Evolutionary conservation across 2,113 vertebrate species (phyloP).

Genomic region (Ptyas mucosa): DNA sequence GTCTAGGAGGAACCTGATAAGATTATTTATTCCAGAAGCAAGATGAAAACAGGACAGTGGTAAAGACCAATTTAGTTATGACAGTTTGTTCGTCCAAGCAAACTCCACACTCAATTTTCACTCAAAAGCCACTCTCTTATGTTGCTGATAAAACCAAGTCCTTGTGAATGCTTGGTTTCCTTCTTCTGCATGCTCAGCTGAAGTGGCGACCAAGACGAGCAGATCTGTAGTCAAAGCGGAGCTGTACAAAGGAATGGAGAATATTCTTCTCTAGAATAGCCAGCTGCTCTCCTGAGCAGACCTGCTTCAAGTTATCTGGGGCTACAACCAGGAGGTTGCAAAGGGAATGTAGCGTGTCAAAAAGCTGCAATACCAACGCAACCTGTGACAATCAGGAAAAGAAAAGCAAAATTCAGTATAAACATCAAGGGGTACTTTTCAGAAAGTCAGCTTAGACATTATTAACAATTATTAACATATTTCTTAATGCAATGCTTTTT

Average conservation of each 20-base stretch:
- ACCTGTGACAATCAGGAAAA: conserved; percentile 74
- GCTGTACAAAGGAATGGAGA: conserved; percentile 97
- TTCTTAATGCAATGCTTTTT: background rate
- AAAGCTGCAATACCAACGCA: conserved; percentile 93
- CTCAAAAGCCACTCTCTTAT: conserved; percentile 55
- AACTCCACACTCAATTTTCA: background rate
- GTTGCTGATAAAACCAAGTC: conserved; percentile 51
- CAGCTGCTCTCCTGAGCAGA: conserved; percentile 97
- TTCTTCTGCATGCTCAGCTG: conserved; percentile 75
- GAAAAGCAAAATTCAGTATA: background rate
- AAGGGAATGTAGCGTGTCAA: conserved; percentile 96
- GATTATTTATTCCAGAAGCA: conserved; percentile 47
- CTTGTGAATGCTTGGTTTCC: conserved; percentile 25
- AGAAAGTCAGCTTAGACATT: background rate
- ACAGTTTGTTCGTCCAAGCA: conserved; percentile 62
- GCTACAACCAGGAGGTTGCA: conserved; percentile 98
- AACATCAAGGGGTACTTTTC: background rate
- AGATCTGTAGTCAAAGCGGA: conserved; percentile 93
- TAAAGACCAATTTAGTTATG: conserved; percentile 49
- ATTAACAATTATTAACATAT: background rate
- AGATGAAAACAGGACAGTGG: conserved; percentile 42
- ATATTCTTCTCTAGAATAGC: conserved; percentile 97
- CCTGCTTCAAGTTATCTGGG: conserved; percentile 98
- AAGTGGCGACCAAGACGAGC: conserved; percentile 94
- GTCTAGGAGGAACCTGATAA: conserved; percentile 40